Base-by-base conservation (phyloP, 2,888 invertebrate species). In the Orthosia incerta region DNA sequence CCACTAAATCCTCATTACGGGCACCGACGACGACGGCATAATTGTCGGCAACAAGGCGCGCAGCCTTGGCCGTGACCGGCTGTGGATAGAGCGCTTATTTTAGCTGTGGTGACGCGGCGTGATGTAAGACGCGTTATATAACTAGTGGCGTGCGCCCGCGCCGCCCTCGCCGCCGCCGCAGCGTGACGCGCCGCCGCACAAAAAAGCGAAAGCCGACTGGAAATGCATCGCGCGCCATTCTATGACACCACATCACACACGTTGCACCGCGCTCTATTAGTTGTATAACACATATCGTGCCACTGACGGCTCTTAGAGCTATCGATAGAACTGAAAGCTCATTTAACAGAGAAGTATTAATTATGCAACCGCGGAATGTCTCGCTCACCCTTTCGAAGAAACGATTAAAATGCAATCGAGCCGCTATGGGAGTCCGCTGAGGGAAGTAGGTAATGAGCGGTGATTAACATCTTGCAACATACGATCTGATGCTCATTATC, bases 1-100 rank as follows among this genome's bases (percentile, higher is more conserved):
- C 95, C 95, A 95, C 95, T 93, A 93, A 95, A 95, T 95, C 95
- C 95, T 95, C 95, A 95, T 95, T 95, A 93, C 94, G 90, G 91
- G 88, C 92, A 89, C 85, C 89, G 92, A 86, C 89, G 92, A 86
- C 89, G 92, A 87, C 91, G 90, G 93, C 91, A 93, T 95, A 94
- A 95, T 95, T 95, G 95, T 91, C 92, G 91, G 89, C 92, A 91
- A 92, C 91, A 90, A 92, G 91, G 90, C 92, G 91, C 91, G 91
- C 93, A 95, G 95, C 96, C 96, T 96, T 96, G 96, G 95, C 96
- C 95, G 95, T 96, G 96, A 95, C 96, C 96, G 95, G 91, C 87
- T 87, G 88, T 89, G 90, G 93, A 94, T 94, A 94, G 94, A 94
- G 90, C 93, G 95, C 92, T 93, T 94, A 95, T 95, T 96, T 95